Percentiles rank a stretch among this genome's conserved stretches.
These are phyloP conservation scores for Petrolisthes cinctipes DNA, from an alignment of 2,888 invertebrate genomes.

Conservation along the genomic window DNA sequence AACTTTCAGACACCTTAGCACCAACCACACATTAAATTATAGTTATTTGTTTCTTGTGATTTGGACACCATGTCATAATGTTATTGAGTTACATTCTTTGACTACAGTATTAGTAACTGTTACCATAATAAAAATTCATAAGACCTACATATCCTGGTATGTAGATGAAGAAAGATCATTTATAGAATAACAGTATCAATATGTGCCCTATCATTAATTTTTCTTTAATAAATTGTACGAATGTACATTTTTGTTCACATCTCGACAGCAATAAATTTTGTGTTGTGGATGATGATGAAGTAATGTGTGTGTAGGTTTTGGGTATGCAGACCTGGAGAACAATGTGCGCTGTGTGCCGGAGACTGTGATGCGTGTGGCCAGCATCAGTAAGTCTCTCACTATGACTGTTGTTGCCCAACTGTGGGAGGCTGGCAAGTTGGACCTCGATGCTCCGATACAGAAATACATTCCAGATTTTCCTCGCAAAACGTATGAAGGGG, in stretches of 20 bases:
- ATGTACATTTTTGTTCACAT: neutral
- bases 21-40: too few species aligned
- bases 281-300: too few species aligned
- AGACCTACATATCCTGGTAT: too few species aligned
- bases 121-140: too few species aligned
- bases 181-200: neutral
- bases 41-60: too few species aligned
- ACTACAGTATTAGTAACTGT: too few species aligned
- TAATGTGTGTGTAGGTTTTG: conserved; percentile 70
- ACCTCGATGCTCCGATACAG: conserved; percentile 73
- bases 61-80: too few species aligned
- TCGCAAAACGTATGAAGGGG: conserved; percentile 35
- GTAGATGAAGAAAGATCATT: neutral
- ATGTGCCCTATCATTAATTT: neutral
- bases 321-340: conserved; percentile 74
- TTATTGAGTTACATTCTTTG: too few species aligned
- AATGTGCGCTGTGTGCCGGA: conserved; percentile 70
- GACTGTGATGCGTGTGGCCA: conserved; percentile 75
- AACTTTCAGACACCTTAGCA: too few species aligned
- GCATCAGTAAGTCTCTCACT: conserved; percentile 75
- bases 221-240: neutral
- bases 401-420: conserved; percentile 73
- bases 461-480: conserved; percentile 74
- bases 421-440: conserved; percentile 72
- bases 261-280: too few species aligned